Evolutionary conservation across 53 echinoderm and acorn worm species (phyloP), one percentile per base, ranked within the genome.

Genomic region (Paracentrotus lividus): DNA sequence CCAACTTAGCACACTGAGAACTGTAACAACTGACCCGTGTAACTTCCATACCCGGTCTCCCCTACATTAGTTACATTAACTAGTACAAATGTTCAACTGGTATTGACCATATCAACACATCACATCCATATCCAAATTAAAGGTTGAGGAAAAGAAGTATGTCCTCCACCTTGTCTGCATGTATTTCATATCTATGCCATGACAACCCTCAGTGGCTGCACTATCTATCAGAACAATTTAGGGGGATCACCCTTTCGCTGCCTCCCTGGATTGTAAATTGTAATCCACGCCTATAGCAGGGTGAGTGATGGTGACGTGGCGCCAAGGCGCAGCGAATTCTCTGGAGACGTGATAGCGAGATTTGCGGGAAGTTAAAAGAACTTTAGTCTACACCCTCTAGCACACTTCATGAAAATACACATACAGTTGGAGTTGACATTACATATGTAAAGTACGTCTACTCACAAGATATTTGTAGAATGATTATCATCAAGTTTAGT

Each of bases 231-330:
- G 40, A 87, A 56, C 7, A 20, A 54, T 58, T 21, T 54, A 58
- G 89, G 44, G 60, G 89, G 64, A 65, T 60, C 65, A 65, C 89
- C 49, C 53, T 75, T 91, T 92, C 57, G 92, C 92, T 56, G 77
- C 92, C 81, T 72, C 90, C 92, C 24, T 58, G 42, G 14, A n/a
- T 78, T 40, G 49, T 75, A 91, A 91, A n/a, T 78, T 40, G 49
- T 75, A 91, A 91, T 91, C 75, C 29, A 53, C 91, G 91, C 91
- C 54, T 68, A 21, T 54, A 31, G 75, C 91, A 15, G 47, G 54
- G 91, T 91, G 91, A 91, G 72, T 91, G 72, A 49, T 75, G 14
- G 18, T 91, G 91, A 91, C 91, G 91, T 91, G 91, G 69, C 91
- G 75, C 6, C 91, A 91, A 40, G 91, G 49, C 51, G 91, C 91